Base-by-base conservation (phyloP, 2,888 invertebrate species). In the Eilema griseolum region DNA sequence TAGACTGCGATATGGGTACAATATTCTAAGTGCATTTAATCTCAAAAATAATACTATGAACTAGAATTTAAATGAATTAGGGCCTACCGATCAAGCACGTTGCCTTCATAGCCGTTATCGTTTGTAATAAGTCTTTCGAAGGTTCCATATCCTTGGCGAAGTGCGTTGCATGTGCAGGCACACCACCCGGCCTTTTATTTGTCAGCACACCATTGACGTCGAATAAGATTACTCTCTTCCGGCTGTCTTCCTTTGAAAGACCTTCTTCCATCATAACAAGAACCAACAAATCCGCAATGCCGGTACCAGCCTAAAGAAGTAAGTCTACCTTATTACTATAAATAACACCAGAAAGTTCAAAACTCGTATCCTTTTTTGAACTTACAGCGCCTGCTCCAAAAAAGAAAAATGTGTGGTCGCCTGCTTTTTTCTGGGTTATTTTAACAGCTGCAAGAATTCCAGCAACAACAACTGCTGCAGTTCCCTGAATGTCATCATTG, bases 401-500 rank as follows among this genome's bases (percentile, higher is more conserved):
- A 92, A 99, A 99, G 63, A 99, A 95, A 89, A 98, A 97, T 67
- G 96, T 97, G 86, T 98, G 97, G 28, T 99, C 98, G 14, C 96
- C 95, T 79, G 99, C 95, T 84, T 96, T 97, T 82, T 96, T 97
- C 74, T 97, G 96, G 0, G 98, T 98, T 62, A 98, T 91, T 77
- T 97, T 95, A 41, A 80, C 77, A 24, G 97, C 97, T 0, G 98
- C 97, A 66, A 98, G 91, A 37, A 99, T 92, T 0, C 99, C 99
- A 33, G 98, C 98, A 0, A 99, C 98, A 1, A 98, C 98, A 0
- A 99, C 99, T 23, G 98, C 96, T 0, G 99, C 99, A 2, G 99
- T 99, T 79, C 99, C 98, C 94, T 99, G 99, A 85, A 99, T 99
- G 87, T 99, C 99, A 87, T 99, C 99, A 90, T 99, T 99, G 91